A percentile compares a stretch with the other conserved stretches of the same genome.
phyloP scores from a whole-genome alignment of 2,888 invertebrate species.

The Latrodectus hesperus region DNA sequence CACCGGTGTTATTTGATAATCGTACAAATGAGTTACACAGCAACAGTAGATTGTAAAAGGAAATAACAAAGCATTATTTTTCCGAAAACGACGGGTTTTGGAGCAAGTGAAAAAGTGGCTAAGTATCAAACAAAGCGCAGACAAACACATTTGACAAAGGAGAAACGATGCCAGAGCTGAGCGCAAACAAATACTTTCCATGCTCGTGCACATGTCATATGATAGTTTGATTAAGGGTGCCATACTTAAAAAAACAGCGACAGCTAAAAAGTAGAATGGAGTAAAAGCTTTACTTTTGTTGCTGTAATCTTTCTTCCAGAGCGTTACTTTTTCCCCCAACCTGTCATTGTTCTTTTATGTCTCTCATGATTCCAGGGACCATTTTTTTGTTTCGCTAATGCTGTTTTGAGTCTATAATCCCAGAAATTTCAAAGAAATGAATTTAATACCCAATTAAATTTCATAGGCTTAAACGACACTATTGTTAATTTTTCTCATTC shows the following conservation, averaged over 20 bases:
- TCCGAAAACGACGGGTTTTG: constrained; percentile 20
- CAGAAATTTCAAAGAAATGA: not conserved
- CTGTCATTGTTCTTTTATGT: constrained; percentile 51
- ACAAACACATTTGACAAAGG: constrained; percentile 39
- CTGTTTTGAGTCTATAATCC: constrained; percentile 23
- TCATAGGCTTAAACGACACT: not conserved
- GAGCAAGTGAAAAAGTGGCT: constrained; percentile 19
- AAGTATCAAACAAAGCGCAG: constrained; percentile 43
- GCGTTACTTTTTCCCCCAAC: constrained; percentile 20
- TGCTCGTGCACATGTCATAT: constrained; percentile 44
- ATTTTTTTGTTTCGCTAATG: constrained; percentile 13
- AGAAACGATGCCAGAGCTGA: constrained; percentile 19
- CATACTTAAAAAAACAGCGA: constrained; percentile 10
- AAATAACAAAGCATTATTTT: constrained; percentile 37
- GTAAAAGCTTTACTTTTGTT: constrained; percentile 54
- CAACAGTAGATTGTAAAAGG: constrained; percentile 11
- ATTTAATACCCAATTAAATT: constrained; percentile 12
- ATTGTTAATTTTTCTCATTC: not conserved
- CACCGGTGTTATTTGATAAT: constrained; percentile 28
- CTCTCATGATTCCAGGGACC: constrained; percentile 15
- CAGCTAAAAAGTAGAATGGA: constrained; percentile 37
- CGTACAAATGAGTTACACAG: constrained; percentile 44
- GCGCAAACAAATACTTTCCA: constrained; percentile 46
- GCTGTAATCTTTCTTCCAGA: constrained; percentile 45
- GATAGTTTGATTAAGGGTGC: constrained; percentile 52